Conservation (phyloP, 2,888 invertebrate genomes). For the Phalera bucephala region DNA sequence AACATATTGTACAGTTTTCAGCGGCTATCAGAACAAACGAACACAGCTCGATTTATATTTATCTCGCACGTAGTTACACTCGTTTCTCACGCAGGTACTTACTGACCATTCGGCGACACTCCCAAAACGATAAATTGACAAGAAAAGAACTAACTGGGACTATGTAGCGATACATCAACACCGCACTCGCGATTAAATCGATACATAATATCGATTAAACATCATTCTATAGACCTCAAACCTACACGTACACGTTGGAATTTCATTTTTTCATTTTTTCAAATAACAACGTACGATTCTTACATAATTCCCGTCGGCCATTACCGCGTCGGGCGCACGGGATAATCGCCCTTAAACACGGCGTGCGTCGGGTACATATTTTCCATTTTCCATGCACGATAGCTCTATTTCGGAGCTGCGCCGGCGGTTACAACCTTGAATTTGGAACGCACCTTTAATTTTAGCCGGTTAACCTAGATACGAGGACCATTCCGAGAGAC, state of each 20-base stretch:
- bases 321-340: slow-evolving; percentile 55
- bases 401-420: slow-evolving; percentile 73
- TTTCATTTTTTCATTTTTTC: slow-evolving; percentile 36
- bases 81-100: slow-evolving; percentile 57
- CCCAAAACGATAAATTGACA: slow-evolving; percentile 35
- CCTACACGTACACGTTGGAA: slow-evolving; percentile 30
- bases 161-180: slow-evolving; percentile 24
- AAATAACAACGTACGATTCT: slow-evolving; percentile 70
- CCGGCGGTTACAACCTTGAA: slow-evolving; percentile 79
- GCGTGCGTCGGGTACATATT: slow-evolving; percentile 52
- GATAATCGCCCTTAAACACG: slow-evolving; percentile 62
- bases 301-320: slow-evolving; percentile 77
- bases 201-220: slow-evolving; percentile 26
- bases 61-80: slow-evolving; percentile 44
- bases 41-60: slow-evolving; percentile 65
- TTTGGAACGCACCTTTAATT: slow-evolving; percentile 80
- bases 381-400: slow-evolving; percentile 69
- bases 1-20: slow-evolving; percentile 14
- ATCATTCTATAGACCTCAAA: slow-evolving; percentile 15
- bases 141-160: slow-evolving; percentile 15
- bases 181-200: slow-evolving; percentile 46
- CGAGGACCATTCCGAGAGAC: slow-evolving; percentile 67
- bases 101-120: slow-evolving; percentile 56
- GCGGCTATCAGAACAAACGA: slow-evolving; percentile 9
- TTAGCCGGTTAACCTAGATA: slow-evolving; percentile 82